Conservation (phyloP, 2,888 invertebrate genomes). For the Urechis unicinctus region DNA sequence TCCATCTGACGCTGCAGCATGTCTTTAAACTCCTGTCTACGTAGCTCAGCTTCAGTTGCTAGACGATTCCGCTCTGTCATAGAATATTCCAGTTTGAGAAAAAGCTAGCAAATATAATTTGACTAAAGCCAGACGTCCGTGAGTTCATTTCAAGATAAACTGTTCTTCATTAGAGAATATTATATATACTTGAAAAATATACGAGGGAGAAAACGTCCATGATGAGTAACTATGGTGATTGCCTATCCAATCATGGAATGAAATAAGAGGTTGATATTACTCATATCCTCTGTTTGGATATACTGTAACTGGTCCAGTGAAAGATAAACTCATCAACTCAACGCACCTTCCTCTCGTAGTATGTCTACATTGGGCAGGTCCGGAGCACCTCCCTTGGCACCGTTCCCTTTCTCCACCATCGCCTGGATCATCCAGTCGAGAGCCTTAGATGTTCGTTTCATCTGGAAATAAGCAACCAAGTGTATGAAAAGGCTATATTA, state of each 20-base stretch:
- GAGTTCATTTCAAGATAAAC: neutral
- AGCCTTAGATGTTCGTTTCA: slow-evolving; percentile 29
- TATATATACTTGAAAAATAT: too few relatives aligned
- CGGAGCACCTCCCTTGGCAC: slow-evolving; percentile 14
- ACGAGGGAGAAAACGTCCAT: too few relatives aligned
- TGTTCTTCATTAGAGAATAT: neutral
- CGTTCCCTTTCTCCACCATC: slow-evolving; percentile 27
- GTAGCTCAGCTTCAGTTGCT: slow-evolving; percentile 3
- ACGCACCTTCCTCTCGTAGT: slow-evolving; percentile 16
- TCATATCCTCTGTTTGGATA: neutral
- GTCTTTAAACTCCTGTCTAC: slow-evolving; percentile 9
- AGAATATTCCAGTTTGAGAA: too few relatives aligned
- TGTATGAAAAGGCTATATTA: too few relatives aligned
- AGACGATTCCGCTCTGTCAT: slow-evolving; percentile 7
- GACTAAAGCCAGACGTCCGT: neutral
- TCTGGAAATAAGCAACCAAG: slow-evolving; percentile 20
- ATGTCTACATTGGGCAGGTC: slow-evolving; percentile 19
- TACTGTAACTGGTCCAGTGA: neutral
- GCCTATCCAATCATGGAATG: too few relatives aligned
- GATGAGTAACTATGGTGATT: too few relatives aligned
- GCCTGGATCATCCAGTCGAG: slow-evolving; percentile 37
- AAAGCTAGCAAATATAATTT: neutral
- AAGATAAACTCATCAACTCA: neutral
- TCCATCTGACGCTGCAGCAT: slow-evolving; percentile 12
- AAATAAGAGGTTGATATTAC: too few relatives aligned